A percentile compares a stretch with the other conserved stretches of the same genome.
These are phyloP conservation scores for Stenopsyche tienmushanensis DNA, from an alignment of 1,140 invertebrate species.

Conservation along the genomic window DNA sequence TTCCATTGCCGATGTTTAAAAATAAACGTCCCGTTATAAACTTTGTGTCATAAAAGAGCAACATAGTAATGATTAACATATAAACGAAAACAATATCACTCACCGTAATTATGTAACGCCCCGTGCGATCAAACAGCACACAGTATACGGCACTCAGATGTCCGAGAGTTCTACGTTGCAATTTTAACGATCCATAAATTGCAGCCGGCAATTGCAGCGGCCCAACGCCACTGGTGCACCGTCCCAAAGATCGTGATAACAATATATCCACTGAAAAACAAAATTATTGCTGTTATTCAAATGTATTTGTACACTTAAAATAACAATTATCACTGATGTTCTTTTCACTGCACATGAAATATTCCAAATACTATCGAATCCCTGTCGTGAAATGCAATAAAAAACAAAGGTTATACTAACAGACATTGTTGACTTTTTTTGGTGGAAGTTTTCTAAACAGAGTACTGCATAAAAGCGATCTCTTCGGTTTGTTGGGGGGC, in stretches of 20 bases:
- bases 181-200: conserved; percentile 70
- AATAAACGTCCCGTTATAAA: too few species aligned
- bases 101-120: conserved; percentile 89
- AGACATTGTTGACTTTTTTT: conserved; percentile 46
- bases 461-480: conserved; percentile 41
- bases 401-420: too few species aligned
- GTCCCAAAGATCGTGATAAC: conserved; percentile 61
- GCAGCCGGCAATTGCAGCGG: conserved; percentile 61
- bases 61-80: too few species aligned
- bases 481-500: conserved; percentile 15
- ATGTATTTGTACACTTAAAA: neutral
- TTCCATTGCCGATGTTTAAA: too few species aligned
- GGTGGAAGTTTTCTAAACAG: conserved; percentile 46
- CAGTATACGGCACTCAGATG: conserved; percentile 97
- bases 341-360: too few species aligned
- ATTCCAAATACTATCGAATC: too few species aligned
- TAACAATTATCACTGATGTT: too few species aligned
- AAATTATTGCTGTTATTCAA: conserved; percentile 2
- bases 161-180: conserved; percentile 84
- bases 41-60: too few species aligned
- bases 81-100: too few species aligned
- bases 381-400: too few species aligned
- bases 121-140: conserved; percentile 90
- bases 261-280: conserved; percentile 68
- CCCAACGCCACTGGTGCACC: conserved; percentile 46